These are phyloP conservation scores for Geophilus truncorum DNA, from an alignment of 2,888 invertebrate species.

Conservation along the genomic window DNA sequence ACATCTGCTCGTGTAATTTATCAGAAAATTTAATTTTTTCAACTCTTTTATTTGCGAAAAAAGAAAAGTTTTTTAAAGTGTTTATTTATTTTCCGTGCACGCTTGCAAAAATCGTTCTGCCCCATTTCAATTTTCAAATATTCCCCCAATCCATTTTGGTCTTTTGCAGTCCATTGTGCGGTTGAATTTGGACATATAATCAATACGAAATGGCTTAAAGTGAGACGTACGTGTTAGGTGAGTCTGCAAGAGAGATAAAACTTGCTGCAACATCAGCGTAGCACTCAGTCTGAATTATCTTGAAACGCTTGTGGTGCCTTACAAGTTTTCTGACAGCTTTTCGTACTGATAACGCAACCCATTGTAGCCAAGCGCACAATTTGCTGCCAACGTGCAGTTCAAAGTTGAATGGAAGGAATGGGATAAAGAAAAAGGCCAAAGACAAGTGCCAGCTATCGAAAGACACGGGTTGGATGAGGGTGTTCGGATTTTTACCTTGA, in stretches of 20 bases:
- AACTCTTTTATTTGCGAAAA: too few relatives aligned
- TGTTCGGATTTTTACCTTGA: neutral
- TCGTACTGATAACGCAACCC: neutral
- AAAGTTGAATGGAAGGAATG: neutral
- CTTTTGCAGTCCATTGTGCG: neutral
- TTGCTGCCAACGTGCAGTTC: conserved; percentile 21
- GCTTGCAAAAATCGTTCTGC: neutral
- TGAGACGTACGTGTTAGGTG: conserved; percentile 25
- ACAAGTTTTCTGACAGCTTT: conserved; percentile 24
- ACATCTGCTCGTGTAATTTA: neutral
- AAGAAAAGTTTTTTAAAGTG: neutral
- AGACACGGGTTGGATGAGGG: neutral
- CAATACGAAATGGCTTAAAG: conserved; percentile 19
- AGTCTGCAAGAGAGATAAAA: conserved; percentile 22
- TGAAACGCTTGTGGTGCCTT: conserved; percentile 5
- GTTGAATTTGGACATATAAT: conserved; percentile 27
- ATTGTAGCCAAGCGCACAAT: conserved; percentile 8
- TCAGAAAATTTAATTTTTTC: neutral
- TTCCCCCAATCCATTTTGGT: neutral
- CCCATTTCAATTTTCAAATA: neutral
- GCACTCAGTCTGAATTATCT: conserved; percentile 11
- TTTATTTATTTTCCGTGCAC: too few relatives aligned
- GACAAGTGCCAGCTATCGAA: neutral
- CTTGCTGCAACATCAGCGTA: neutral
- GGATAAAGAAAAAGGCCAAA: neutral